Conservation (phyloP, 2,797 vertebrate species). For the Parambassis ranga region DNA sequence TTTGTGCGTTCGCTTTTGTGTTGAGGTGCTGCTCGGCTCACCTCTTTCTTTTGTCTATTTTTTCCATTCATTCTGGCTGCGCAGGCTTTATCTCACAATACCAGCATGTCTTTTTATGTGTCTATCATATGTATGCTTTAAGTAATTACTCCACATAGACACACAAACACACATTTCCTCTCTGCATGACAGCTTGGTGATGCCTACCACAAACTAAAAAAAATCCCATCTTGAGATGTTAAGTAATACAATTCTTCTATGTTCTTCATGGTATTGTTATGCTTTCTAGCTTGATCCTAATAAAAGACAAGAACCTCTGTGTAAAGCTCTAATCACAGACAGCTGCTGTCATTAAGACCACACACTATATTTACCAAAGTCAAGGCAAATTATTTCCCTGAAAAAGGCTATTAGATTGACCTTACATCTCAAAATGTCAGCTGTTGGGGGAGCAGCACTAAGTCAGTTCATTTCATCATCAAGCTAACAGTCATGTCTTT, state of each 20-base stretch:
- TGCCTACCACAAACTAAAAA: not conserved
- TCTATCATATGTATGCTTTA: too few species aligned
- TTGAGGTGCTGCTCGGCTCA: not conserved
- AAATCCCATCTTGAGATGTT: too few species aligned
- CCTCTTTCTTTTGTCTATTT: not conserved
- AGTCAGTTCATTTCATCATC: not conserved
- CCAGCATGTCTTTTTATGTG: not conserved
- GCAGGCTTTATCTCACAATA: constrained; percentile 4
- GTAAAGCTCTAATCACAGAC: not conserved
- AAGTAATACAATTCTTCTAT: too few species aligned
- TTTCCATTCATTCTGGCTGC: not conserved
- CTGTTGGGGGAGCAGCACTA: not conserved
- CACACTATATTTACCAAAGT: not conserved
- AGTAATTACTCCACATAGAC: not conserved
- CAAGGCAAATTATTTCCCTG: not conserved
- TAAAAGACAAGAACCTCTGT: too few species aligned
- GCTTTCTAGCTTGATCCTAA: too few species aligned
- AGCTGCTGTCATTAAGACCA: not conserved
- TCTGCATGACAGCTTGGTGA: not conserved
- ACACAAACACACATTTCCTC: not conserved
- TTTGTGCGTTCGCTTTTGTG: not conserved
- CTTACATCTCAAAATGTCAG: not conserved
- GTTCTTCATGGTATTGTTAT: too few species aligned
- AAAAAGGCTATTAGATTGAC: not conserved
- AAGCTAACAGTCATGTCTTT: not conserved